Percentiles rank a stretch among this genome's conserved stretches.
Evolutionary conservation across 2,797 vertebrate genomes (phyloP).

Genomic region (Lithobates sylvaticus): DNA sequence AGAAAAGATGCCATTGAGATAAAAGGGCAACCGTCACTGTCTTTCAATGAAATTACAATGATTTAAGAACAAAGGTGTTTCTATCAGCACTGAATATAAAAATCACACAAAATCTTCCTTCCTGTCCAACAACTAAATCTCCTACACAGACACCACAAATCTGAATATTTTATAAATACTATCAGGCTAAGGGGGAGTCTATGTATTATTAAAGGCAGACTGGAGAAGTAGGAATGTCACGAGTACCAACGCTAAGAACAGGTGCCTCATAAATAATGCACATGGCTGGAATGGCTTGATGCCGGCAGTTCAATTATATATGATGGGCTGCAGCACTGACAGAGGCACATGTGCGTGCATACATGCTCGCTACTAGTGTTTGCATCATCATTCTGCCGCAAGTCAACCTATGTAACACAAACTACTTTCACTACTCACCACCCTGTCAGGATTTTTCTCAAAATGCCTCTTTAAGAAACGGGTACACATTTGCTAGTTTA

Average conservation of each 20-base stretch:
- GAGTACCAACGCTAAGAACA: constrained; percentile 66
- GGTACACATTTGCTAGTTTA: background rate
- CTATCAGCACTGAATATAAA: background rate
- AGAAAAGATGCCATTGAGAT: background rate
- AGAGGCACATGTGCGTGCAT: constrained; percentile 7
- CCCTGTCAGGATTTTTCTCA: background rate
- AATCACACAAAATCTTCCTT: constrained; percentile 16
- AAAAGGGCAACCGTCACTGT: background rate
- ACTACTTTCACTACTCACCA: background rate
- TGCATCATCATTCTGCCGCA: background rate
- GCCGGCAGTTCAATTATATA: constrained; percentile 68
- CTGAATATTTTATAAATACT: constrained; percentile 58
- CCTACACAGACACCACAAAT: constrained; percentile 41
- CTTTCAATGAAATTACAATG: background rate
- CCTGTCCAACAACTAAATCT: constrained; percentile 23
- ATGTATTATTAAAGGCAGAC: constrained; percentile 59
- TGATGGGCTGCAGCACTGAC: constrained; percentile 66
- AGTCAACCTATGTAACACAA: background rate
- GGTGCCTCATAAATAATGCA: constrained; percentile 72
- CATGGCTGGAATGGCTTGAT: constrained; percentile 65
- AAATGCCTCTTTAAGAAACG: background rate
- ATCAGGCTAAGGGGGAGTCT: constrained; percentile 25
- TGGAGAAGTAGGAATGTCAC: constrained; percentile 67
- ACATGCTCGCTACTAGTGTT: background rate
- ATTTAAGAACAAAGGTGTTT: background rate